Conservation (phyloP, 1,140 invertebrate species). For the Drosophila sechellia region DNA sequence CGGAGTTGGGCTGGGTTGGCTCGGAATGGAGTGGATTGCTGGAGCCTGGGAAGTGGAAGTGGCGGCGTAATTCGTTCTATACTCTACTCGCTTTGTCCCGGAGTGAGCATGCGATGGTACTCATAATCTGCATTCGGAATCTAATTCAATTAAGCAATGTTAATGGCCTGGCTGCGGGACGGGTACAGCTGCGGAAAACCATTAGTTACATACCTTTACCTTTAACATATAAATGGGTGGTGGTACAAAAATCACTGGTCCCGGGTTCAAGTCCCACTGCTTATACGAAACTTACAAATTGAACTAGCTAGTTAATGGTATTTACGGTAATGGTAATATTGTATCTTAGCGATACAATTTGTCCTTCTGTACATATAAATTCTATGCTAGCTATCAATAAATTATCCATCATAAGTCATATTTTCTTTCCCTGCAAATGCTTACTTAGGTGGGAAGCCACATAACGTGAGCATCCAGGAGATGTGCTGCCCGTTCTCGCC, state of each 20-base stretch:
- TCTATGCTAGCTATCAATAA: too few relatives aligned
- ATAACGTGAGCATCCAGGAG: conserved; percentile 38
- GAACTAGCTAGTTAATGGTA: too few relatives aligned
- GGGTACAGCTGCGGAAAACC: conserved; percentile 43
- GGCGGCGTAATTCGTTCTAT: conserved; percentile 24
- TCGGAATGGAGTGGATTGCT: neutral
- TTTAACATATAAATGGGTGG: too few relatives aligned
- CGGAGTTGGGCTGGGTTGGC: neutral
- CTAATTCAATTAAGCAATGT: conserved; percentile 80
- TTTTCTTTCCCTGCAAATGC: neutral
- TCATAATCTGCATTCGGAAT: conserved; percentile 77
- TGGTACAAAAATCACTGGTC: too few relatives aligned
- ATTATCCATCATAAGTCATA: too few relatives aligned
- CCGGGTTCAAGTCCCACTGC: too few relatives aligned
- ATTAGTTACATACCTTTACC: neutral
- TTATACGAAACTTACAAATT: too few relatives aligned
- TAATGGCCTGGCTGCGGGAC: conserved; percentile 73
- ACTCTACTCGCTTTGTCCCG: conserved; percentile 26
- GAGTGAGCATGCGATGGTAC: conserved; percentile 58
- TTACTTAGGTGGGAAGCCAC: conserved; percentile 26
- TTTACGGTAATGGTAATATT: too few relatives aligned
- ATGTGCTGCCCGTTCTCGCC: conserved; percentile 35
- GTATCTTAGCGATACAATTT: too few relatives aligned
- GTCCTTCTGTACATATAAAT: too few relatives aligned
- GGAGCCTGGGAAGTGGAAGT: conserved; percentile 31